phyloP scores from a whole-genome alignment of 1,140 invertebrate species.

The Phenacoccus solenopsis region DNA sequence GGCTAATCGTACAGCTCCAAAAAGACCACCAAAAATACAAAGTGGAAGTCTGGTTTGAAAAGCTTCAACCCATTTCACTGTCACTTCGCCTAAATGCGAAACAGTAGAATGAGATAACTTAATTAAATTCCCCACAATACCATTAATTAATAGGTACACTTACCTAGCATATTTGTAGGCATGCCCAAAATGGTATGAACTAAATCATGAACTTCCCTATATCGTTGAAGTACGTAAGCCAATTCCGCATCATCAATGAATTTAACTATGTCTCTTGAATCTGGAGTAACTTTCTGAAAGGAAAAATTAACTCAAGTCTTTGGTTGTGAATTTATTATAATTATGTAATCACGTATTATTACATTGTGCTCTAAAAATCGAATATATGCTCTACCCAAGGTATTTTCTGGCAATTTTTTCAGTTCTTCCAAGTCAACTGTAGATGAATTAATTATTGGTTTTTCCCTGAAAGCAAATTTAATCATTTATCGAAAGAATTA shows the following conservation, averaged over 20 bases:
- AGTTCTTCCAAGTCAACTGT: slow-evolving; percentile 67
- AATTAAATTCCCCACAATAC: neutral
- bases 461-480: slow-evolving; percentile 39
- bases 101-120: slow-evolving; percentile 19
- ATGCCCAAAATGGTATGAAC: slow-evolving; percentile 80
- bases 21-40: slow-evolving; percentile 74
- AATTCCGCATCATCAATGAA: slow-evolving; percentile 84
- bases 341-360: slow-evolving; percentile 29
- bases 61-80: slow-evolving; percentile 95
- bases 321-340: neutral
- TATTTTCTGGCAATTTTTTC: slow-evolving; percentile 54
- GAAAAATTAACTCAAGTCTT: slow-evolving; percentile 25
- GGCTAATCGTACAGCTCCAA: slow-evolving; percentile 66
- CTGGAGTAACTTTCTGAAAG: slow-evolving; percentile 75
- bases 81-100: slow-evolving; percentile 54
- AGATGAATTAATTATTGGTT: slow-evolving; percentile 73
- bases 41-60: slow-evolving; percentile 81
- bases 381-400: slow-evolving; percentile 71
- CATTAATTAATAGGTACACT: slow-evolving; percentile 29
- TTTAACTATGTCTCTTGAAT: slow-evolving; percentile 72
- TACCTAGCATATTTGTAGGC: slow-evolving; percentile 91
- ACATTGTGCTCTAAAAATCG: slow-evolving; percentile 69
- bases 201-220: slow-evolving; percentile 86
- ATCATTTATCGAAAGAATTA: neutral
- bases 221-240: slow-evolving; percentile 88